Base-by-base conservation (phyloP, 2,113 vertebrate genomes). In the Morone saxatilis region DNA sequence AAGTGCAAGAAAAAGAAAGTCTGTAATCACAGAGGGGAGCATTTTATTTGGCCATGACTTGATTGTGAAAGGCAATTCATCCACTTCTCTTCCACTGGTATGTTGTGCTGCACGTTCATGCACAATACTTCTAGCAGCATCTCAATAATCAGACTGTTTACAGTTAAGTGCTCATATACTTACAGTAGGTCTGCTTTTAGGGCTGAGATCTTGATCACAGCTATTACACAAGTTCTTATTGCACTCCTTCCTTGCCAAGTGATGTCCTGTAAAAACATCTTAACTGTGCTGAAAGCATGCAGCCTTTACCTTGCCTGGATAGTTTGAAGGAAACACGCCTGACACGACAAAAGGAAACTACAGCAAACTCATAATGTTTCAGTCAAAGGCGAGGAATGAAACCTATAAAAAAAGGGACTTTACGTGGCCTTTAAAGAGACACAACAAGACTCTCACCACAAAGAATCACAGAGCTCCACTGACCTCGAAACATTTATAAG, bases 401-500 rank as follows among this genome's bases (percentile, higher is more conserved):
- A 82, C n/a, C 70, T 48, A 84, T 79, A 79, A 78, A 86, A 31
- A 11, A 59, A 19, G 90, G 88, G 84, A 90, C 76, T 91, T 89
- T 87, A 88, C 71, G 3, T 84, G 38, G 63, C 60, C 80, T 91
- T 88, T 91, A 80, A 91, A 91, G 80, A 81, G 53, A 74, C 74
- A 76, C 71, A 79, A 84, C 40, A 8, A 80, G 56, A 65, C 17
- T 50, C 50, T 80, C 20, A 17, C 76, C 78, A 48, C 88, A 87
- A 81, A 91, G 67, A 82, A 66, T 83, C 78, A 66, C 79, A 80
- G 65, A 83, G 83, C 83, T 77, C 74, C 77, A 74, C 70, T 90
- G 91, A 90, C 93, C 93, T 92, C 88, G 72, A 92, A 91, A 89
- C 87, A 86, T 88, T 89, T 82, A 89, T 48, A 53, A 73, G 89